These are phyloP conservation scores for Podarcis lilfordi DNA, from an alignment of 2,797 vertebrate species.

Conservation along the genomic window DNA sequence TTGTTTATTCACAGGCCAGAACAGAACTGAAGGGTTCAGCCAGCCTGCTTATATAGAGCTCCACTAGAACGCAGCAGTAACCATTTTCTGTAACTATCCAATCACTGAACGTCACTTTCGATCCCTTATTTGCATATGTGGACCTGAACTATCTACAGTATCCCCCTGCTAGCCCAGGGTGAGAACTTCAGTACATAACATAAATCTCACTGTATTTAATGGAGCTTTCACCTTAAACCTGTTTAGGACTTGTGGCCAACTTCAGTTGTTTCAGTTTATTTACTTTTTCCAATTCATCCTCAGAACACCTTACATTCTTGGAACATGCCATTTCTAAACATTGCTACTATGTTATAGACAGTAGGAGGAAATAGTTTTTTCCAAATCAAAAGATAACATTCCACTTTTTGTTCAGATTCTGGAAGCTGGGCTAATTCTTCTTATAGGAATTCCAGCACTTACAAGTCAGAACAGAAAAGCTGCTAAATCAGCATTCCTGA, in stretches of 20 bases:
- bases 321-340: not conserved
- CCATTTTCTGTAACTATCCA: too few species aligned
- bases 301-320: not conserved
- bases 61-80: too few species aligned
- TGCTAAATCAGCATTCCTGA: constrained; percentile 22
- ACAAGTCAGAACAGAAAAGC: constrained; percentile 31
- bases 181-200: too few species aligned
- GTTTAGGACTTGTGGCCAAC: not conserved
- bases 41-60: too few species aligned
- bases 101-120: too few species aligned
- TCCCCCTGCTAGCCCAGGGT: too few species aligned
- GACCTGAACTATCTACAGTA: too few species aligned
- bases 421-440: not conserved
- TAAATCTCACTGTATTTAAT: too few species aligned
- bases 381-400: not conserved
- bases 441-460: constrained; percentile 1
- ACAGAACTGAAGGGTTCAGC: too few species aligned
- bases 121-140: too few species aligned
- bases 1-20: too few species aligned
- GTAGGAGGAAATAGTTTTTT: not conserved
- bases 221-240: not conserved
- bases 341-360: not conserved
- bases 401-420: not conserved
- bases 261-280: not conserved
- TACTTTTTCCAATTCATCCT: not conserved